These are phyloP conservation scores for Dufourea novaeangliae DNA, from an alignment of 1,140 invertebrate species.

Conservation along the genomic window DNA sequence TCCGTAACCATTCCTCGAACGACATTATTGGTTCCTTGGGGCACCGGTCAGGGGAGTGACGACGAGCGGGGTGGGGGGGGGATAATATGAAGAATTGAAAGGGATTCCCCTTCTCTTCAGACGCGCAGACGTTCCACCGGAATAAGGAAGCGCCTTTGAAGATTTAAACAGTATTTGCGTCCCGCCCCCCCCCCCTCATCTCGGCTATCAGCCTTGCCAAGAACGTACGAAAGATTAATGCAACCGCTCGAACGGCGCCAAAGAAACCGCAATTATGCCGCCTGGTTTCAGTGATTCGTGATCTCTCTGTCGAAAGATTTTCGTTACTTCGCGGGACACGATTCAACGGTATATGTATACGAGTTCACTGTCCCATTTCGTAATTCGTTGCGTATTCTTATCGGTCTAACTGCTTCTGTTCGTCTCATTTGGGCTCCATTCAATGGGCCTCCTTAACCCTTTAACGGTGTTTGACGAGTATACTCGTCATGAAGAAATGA, in stretches of 20 bases:
- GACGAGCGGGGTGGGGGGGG: neutral
- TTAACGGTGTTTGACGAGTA: too few species aligned
- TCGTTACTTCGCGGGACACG: too few species aligned
- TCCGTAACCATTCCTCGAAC: conserved; percentile 37
- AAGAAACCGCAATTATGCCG: conserved; percentile 1
- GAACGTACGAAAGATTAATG: neutral
- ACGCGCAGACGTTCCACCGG: neutral
- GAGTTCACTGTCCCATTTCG: too few species aligned
- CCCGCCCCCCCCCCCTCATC: neutral
- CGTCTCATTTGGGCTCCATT: too few species aligned
- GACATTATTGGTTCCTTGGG: conserved; percentile 40
- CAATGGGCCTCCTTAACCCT: too few species aligned
- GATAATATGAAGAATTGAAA: conserved; percentile 38
- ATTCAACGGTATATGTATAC: too few species aligned
- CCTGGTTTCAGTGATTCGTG: neutral
- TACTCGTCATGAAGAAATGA: too few species aligned
- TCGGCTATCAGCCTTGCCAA: neutral
- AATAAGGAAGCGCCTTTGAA: conserved; percentile 28
- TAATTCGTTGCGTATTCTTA: too few species aligned
- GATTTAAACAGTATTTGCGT: conserved; percentile 38
- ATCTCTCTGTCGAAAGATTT: neutral
- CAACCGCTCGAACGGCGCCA: neutral
- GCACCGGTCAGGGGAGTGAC: neutral
- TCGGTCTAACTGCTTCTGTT: too few species aligned
- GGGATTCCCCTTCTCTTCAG: too few species aligned